These are phyloP conservation scores for Meteorus colon DNA, from an alignment of 2,888 invertebrate genomes.

Conservation along the genomic window DNA sequence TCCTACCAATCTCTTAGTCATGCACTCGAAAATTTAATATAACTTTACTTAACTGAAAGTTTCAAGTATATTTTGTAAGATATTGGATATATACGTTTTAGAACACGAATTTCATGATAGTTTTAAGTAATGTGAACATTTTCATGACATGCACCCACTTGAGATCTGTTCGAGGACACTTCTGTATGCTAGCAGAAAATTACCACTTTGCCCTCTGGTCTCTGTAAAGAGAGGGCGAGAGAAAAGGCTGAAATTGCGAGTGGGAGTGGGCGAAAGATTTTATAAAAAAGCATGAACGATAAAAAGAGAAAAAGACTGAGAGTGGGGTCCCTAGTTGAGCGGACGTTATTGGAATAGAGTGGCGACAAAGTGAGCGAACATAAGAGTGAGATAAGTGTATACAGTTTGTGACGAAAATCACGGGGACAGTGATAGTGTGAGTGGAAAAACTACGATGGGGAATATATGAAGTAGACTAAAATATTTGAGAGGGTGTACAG, in stretches of 20 bases:
- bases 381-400: not conserved
- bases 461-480: conserved; percentile 45
- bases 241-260: not conserved
- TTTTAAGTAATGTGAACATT: conserved; percentile 33
- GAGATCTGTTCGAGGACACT: conserved; percentile 32
- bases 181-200: conserved; percentile 35
- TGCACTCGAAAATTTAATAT: conserved; percentile 9
- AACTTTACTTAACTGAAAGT: not conserved
- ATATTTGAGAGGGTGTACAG: conserved; percentile 40
- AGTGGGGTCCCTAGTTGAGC: conserved; percentile 17
- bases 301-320: not conserved
- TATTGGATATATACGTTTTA: conserved; percentile 19
- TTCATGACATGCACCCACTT: conserved; percentile 20
- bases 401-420: not conserved
- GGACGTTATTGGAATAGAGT: conserved; percentile 41
- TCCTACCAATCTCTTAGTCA: not conserved
- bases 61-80: conserved; percentile 11
- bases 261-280: conserved; percentile 27
- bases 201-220: conserved; percentile 45
- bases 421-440: conserved; percentile 10
- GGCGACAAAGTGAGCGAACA: conserved; percentile 33
- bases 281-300: conserved; percentile 7
- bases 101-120: conserved; percentile 13
- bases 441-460: conserved; percentile 35
- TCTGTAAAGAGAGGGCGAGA: conserved; percentile 38